A percentile compares a stretch with the other conserved stretches of the same genome.
These are phyloP conservation scores for Oscheius onirici DNA, from an alignment of 2,888 invertebrate species.

Conservation along the genomic window DNA sequence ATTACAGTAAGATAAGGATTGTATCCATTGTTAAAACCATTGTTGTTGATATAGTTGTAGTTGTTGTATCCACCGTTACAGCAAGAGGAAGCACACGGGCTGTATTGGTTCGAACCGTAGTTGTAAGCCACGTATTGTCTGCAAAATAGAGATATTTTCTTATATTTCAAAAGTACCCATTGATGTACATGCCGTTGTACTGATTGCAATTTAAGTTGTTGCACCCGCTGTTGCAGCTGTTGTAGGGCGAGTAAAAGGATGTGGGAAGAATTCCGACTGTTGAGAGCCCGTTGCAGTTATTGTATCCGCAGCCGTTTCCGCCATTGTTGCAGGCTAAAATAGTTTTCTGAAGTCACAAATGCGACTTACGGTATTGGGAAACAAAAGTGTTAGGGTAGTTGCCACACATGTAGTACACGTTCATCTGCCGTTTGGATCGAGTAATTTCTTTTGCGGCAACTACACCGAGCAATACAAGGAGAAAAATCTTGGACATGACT, in stretches of 20 bases:
- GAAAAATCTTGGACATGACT: not conserved
- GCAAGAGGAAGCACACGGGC: slow-evolving; percentile 54
- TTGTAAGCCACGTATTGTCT: slow-evolving; percentile 56
- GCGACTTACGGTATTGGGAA: slow-evolving; percentile 49
- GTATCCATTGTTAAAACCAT: slow-evolving; percentile 13
- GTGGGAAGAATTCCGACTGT: slow-evolving; percentile 40
- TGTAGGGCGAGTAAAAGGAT: slow-evolving; percentile 50
- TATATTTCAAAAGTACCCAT: slow-evolving; percentile 37
- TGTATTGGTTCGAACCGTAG: slow-evolving; percentile 46
- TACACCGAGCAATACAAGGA: slow-evolving; percentile 7
- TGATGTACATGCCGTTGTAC: slow-evolving; percentile 49
- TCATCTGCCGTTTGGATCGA: slow-evolving; percentile 50
- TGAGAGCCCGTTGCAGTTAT: slow-evolving; percentile 40
- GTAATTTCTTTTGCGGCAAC: slow-evolving; percentile 41
- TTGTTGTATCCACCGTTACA: slow-evolving; percentile 39
- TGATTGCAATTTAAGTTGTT: slow-evolving; percentile 53
- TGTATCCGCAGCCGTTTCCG: slow-evolving; percentile 29
- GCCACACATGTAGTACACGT: slow-evolving; percentile 54
- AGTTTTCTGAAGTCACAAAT: not conserved
- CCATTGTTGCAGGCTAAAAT: slow-evolving; percentile 22
- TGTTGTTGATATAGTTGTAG: not conserved
- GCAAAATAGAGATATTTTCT: slow-evolving; percentile 23
- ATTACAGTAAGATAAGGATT: slow-evolving; percentile 34
- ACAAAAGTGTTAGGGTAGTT: slow-evolving; percentile 40
- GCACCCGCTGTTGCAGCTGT: slow-evolving; percentile 55